Evolutionary conservation across 2,113 vertebrate genomes (phyloP).

Genomic region (Cyprinodon brontotheroides): DNA sequence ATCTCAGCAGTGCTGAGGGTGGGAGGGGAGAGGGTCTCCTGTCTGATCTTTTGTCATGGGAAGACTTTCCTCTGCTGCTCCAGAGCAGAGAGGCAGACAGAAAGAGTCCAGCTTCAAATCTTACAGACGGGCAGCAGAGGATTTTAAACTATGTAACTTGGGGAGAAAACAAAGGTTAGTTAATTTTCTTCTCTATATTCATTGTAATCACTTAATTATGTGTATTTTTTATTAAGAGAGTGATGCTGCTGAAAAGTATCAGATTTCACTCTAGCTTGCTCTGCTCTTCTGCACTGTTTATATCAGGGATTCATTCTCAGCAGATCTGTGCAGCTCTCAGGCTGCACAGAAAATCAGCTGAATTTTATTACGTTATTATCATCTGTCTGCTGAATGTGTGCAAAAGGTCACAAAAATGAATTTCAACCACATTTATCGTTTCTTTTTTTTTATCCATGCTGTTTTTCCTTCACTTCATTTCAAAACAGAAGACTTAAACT

Average conservation of each 20-base stretch:
- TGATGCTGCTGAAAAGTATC: conserved; percentile 29
- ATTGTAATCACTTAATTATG: background rate
- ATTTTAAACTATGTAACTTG: conserved; percentile 45
- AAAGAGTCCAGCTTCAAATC: conserved; percentile 4
- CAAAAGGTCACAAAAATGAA: background rate
- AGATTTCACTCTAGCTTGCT: background rate
- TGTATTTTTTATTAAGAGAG: background rate
- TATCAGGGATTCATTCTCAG: background rate
- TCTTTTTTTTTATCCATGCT: too few relatives aligned
- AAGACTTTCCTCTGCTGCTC: conserved; percentile 53
- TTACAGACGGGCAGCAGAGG: background rate
- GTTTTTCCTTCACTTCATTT: background rate
- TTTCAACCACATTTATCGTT: background rate
- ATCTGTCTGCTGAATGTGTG: background rate
- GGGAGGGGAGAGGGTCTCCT: conserved; percentile 58
- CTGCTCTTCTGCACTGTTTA: background rate
- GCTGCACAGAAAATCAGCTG: background rate
- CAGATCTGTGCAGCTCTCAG: too few relatives aligned
- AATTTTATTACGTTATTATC: background rate
- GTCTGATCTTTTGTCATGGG: conserved; percentile 72
- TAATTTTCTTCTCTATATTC: background rate
- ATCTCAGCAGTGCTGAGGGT: conserved; percentile 50
- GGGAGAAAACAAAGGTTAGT: conserved; percentile 60
- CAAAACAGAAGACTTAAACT: background rate
- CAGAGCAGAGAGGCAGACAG: conserved; percentile 1